These are phyloP conservation scores for Sternarchorhynchus goeldii DNA, from an alignment of 2,797 vertebrate genomes.

Conservation along the genomic window DNA sequence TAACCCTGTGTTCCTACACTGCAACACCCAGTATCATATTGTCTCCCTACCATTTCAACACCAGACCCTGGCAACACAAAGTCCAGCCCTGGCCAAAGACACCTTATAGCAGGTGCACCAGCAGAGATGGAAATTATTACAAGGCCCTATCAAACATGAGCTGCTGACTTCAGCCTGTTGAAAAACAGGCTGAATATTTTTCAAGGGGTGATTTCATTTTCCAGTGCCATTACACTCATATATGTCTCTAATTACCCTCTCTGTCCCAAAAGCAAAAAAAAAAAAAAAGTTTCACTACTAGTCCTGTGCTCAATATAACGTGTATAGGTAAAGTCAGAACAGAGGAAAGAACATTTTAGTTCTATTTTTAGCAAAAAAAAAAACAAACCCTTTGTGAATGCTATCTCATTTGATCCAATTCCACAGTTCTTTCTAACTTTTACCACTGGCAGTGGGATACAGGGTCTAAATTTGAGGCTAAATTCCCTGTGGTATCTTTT, in stretches of 20 bases:
- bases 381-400: no score
- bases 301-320: no score
- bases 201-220: neutral
- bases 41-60: neutral
- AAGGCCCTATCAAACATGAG: neutral
- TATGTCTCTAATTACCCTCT: neutral
- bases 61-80: neutral
- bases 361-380: no score
- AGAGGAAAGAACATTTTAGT: no score
- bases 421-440: no score
- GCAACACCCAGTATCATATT: neutral
- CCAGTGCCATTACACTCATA: neutral
- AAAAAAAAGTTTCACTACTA: no score
- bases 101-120: slow-evolving; percentile 22
- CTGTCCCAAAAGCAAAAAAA: neutral
- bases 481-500: neutral
- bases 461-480: slow-evolving; percentile 4
- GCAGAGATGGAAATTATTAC: slow-evolving; percentile 39
- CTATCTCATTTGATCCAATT: no score
- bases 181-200: slow-evolving; percentile 19
- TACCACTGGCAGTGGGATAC: no score
- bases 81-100: slow-evolving; percentile 12
- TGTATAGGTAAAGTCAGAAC: no score
- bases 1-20: neutral
- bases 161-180: neutral